Evolutionary conservation across 2,113 vertebrate species (phyloP), one percentile per base, ranked within the genome.

Genomic region (Channa argus): DNA sequence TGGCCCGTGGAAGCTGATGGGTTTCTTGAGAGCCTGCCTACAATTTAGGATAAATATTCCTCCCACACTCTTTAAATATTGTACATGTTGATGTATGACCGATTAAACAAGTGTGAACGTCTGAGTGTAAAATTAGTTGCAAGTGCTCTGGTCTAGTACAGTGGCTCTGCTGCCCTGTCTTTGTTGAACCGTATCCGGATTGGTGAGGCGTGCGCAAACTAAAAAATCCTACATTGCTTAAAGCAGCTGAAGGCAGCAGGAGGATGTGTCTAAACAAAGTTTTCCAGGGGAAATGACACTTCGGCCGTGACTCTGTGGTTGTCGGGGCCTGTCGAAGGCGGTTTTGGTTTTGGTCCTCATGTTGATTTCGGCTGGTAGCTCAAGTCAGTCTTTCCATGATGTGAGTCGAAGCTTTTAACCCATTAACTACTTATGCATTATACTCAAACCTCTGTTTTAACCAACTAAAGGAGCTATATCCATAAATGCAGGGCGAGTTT

Each of bases 251-350:
- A 92, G 3, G 85, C 81, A 78, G 24, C 90, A 76, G 0, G 41
- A 43, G 61, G 54, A 67, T 24, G 38, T 36, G 39, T 67, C 80
- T 62, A 74, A 82, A 83, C 47, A 62, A 79, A 89, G 47, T 85
- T 88, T 91, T 87, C 80, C 74, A 88, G 55, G 33, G 91, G 91
- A 89, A 86, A 79, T 91, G 91, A 92, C 92, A 89, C 74, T 53
- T 0, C 2, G 43, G 5, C 43, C 49, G 12, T 69, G 84, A 24
- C 83, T 63, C 10, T 69, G 84, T 34, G 85, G 66, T 7, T 45
- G 82, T 71, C 54, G 15, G 12, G 56, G 80, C 43, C 65, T 63
- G 69, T 66, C 71, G 6, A 81, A 66, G 49, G 60, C 41, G 6
- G 3, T 33, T 45, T 44, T 55, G 5, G 3, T 4, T 2, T 63